Base-by-base conservation (phyloP, 1,140 invertebrate genomes). In the Phenacoccus solenopsis region DNA sequence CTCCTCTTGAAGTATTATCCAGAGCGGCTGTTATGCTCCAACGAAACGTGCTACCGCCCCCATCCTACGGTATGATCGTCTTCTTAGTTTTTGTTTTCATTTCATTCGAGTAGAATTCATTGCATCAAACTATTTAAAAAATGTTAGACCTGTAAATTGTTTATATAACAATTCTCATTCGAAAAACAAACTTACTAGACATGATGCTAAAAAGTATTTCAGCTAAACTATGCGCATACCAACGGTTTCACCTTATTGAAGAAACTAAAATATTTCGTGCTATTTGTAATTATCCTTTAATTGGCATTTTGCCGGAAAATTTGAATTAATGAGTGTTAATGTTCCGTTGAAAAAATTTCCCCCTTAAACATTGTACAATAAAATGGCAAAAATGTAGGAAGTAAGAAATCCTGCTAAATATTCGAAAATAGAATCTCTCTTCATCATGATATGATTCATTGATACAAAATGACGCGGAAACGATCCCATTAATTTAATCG, bases 11-110 rank as follows among this genome's bases (percentile, higher is more conserved):
- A 77, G 90, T 94, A 74, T 82, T 94, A 72, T 93, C 90, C 68
- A 84, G 90, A 77, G 92, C 91, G 70, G 92, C 92, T 25, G 93
- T 90, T n/a, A 93, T 94, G 90, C 87, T 93, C 74, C 89, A 90
- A 38, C 64, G 69, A 28, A 64, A 70, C 4, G 72, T 64, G 1
- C 25, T 64, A 64, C 59, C 59, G 9, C 59, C 59, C 25, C 59
- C 59, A 25, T 64, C 59, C 25, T 64, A 64, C 25, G 59, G 59
- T 64, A 64, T 64, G 59, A 64, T 49, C n/a, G n/a, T n/a, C n/a
- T n/a, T n/a, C n/a, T n/a, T n/a, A n/a, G n/a, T n/a, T n/a, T n/a
- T 49, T n/a, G 16, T n/a, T 16, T 9, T 9, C 12, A 49, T 49
- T 9, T 16, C 4, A 49, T 49, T n/a, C n/a, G n/a, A n/a, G n/a